phyloP scores from a whole-genome alignment of 2,113 vertebrate genomes.

The Coptodon rendalli region DNA sequence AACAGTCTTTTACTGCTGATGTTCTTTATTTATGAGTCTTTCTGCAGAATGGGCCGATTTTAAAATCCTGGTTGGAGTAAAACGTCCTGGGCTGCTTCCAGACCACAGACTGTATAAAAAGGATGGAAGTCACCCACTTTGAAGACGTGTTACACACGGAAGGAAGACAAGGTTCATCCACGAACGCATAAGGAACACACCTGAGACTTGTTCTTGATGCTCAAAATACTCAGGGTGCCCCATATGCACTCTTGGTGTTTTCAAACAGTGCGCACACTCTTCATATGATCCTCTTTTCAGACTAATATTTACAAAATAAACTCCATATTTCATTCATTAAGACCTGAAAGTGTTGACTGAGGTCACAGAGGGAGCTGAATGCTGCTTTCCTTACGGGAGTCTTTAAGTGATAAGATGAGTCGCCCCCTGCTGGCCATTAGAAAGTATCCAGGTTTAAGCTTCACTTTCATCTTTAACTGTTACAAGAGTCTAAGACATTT shows the following conservation, averaged over 20 bases:
- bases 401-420: neutral
- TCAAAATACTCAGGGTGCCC: too few species aligned
- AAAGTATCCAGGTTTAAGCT: neutral
- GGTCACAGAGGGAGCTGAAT: neutral
- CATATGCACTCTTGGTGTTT: neutral
- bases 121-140: neutral
- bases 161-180: neutral
- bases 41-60: neutral
- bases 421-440: neutral
- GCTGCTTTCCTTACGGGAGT: neutral
- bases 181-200: too few species aligned
- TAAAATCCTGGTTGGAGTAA: neutral
- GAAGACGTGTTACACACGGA: neutral
- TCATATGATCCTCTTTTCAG: neutral
- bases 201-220: too few species aligned
- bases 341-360: accelerated
- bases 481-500: neutral
- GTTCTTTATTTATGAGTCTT: neutral
- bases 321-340: neutral
- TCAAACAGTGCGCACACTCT: neutral
- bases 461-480: neutral
- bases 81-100: neutral
- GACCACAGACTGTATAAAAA: neutral
- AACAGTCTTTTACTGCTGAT: accelerated
- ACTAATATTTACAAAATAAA: neutral